These are phyloP conservation scores for Amblyornis subalaris DNA, from an alignment of 2,113 vertebrate species.

Conservation along the genomic window DNA sequence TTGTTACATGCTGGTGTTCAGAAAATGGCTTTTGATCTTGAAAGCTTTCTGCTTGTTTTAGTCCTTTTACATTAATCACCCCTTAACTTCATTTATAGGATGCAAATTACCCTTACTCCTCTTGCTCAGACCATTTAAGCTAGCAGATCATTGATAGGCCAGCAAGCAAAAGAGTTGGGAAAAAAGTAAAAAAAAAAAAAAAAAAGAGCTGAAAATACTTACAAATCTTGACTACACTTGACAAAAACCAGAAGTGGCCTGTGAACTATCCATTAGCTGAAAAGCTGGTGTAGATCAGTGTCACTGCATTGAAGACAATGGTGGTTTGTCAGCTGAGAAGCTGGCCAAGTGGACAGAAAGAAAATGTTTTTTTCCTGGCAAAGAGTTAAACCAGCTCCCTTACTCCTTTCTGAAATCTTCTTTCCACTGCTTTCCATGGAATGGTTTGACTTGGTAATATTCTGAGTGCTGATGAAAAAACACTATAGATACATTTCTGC, in stretches of 20 bases:
- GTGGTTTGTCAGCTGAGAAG: conserved; percentile 43
- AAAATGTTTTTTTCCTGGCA: conserved; percentile 23
- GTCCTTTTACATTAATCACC: not conserved
- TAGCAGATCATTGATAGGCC: not conserved
- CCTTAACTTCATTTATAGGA: not conserved
- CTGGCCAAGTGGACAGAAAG: not conserved
- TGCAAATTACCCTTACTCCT: not conserved
- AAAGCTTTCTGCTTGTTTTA: not conserved
- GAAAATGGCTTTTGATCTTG: not conserved
- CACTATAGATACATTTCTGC: not conserved
- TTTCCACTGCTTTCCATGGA: not conserved
- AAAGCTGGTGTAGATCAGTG: conserved; percentile 57
- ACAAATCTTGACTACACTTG: conserved; percentile 31
- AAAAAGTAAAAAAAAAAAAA: not conserved
- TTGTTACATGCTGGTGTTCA: not conserved
- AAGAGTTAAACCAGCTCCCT: not conserved
- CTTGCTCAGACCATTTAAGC: not conserved
- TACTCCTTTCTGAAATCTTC: not conserved
- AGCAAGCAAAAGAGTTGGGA: not conserved
- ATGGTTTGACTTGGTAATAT: not conserved
- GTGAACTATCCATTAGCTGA: conserved; percentile 37
- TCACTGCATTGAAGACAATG: conserved; percentile 46
- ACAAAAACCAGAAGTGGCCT: conserved; percentile 45
- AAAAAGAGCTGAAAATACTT: conserved; percentile 8
- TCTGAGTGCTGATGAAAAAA: not conserved